Percentiles rank a stretch among this genome's conserved stretches.
Evolutionary conservation across 2,797 vertebrate species (phyloP).

Genomic region (Diglossa cyanea): DNA sequence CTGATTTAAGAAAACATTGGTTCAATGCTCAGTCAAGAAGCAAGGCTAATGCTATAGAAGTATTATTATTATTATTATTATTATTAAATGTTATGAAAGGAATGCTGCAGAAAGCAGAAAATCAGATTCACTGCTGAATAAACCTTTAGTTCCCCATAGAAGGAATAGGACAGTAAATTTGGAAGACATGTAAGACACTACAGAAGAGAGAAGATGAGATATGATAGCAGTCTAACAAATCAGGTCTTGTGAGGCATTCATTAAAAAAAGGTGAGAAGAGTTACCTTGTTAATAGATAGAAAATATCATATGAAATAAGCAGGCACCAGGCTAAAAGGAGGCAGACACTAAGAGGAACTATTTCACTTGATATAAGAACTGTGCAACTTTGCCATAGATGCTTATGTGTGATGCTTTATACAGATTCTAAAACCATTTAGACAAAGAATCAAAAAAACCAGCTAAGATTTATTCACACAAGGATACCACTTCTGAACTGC

Average conservation of each 20-base stretch:
- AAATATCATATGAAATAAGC: neutral
- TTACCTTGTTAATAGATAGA: neutral
- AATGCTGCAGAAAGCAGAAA: neutral
- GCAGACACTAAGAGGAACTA: neutral
- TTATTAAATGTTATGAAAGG: neutral
- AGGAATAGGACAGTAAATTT: neutral
- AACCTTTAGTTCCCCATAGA: neutral
- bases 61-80: neutral
- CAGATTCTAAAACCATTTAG: neutral
- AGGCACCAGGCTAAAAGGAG: neutral
- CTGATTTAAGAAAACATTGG: neutral
- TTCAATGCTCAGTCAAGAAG: neutral
- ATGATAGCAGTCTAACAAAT: fast-evolving
- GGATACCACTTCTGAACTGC: neutral
- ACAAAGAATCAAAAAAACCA: neutral
- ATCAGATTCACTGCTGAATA: neutral
- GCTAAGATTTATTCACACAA: neutral
- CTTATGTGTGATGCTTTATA: fast-evolving
- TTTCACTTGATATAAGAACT: neutral
- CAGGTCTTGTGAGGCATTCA: neutral
- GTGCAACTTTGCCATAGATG: neutral
- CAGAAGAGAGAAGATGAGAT: neutral
- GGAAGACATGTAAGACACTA: neutral
- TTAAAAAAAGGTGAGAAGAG: neutral
- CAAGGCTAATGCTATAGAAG: neutral